Base-by-base conservation (phyloP, 1,140 invertebrate genomes). In the Pemphigus obesinymphae region DNA sequence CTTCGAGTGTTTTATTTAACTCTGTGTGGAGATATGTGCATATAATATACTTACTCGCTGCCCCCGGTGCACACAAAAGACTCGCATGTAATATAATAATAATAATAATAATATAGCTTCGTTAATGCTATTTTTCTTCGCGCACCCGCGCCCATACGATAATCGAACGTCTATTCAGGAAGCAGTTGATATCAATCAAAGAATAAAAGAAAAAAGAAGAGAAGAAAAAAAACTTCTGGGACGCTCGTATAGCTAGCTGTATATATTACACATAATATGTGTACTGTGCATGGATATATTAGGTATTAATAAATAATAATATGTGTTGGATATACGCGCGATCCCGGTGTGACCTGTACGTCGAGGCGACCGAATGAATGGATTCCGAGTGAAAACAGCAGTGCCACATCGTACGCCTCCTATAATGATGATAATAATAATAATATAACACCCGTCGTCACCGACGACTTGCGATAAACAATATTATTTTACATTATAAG, bases 111-210 rank as follows among this genome's bases (percentile, higher is more conserved):
- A 17, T 66, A 66, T 37, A 75, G 10, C 50, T 78, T 78, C 73
- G 31, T 78, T 58, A 58, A 78, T 78, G 34, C 31, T 78, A 58
- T 58, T 78, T 55, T 78, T 78, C 53, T 78, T 78, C 50, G 48
- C 68, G 17, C 73, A 78, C 73, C 73, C 73, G 73, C 73, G 73
- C 50, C 26, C 37, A 40, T 58, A 58, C 40, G 70, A 73, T 73
- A 73, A 73, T 73, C 70, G 70, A 73, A 72, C 31, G 73, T 58
- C 73, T 70, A 78, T 78, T 40, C 50, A 58, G 73, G 73, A 78
- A 78, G 73, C 73, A 40, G 23, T 78, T 78, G 50, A 78, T 78
- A 78, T 78, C 73, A 58, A 53, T 50, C 70, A 73, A 73, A 63
- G 13, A 63, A 63, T 7, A 7, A 4, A n/a, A n/a, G 45, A 48